These are phyloP conservation scores for Cyclargus thomasi DNA, from an alignment of 1,140 invertebrate genomes.

Conservation along the genomic window DNA sequence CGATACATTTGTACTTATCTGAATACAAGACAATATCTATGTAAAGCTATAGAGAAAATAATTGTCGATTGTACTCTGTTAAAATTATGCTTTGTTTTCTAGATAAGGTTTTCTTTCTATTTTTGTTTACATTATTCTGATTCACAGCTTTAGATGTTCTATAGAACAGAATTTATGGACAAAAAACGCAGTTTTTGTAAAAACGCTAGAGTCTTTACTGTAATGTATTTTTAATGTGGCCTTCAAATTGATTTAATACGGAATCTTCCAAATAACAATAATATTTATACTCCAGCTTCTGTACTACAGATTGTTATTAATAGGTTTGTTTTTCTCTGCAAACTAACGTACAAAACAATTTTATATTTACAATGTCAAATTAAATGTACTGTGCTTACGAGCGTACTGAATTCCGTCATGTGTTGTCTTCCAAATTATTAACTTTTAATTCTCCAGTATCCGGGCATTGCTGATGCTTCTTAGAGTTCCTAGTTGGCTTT, in stretches of 20 bases:
- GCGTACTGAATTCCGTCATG: too few species aligned
- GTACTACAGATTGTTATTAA: conserved; percentile 12
- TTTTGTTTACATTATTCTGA: too few species aligned
- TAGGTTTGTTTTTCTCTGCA: conserved; percentile 2
- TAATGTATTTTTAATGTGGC: neutral
- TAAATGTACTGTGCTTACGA: too few species aligned
- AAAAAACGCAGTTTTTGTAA: neutral
- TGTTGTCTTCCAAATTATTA: too few species aligned
- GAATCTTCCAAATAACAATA: neutral
- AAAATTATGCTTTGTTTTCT: neutral
- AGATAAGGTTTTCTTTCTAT: too few species aligned
- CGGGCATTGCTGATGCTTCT: too few species aligned
- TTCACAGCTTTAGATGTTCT: too few species aligned
- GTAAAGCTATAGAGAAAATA: neutral
- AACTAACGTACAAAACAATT: neutral
- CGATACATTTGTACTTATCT: neutral
- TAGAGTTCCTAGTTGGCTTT: too few species aligned
- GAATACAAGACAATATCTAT: conserved; percentile 1
- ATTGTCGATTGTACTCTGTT: neutral
- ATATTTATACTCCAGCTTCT: conserved; percentile 4
- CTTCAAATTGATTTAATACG: neutral
- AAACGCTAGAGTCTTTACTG: neutral
- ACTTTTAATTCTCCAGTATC: too few species aligned
- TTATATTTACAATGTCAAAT: neutral
- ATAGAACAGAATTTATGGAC: too few species aligned